Base-by-base conservation (phyloP, 2,888 invertebrate genomes). In the Brenthis ino region DNA sequence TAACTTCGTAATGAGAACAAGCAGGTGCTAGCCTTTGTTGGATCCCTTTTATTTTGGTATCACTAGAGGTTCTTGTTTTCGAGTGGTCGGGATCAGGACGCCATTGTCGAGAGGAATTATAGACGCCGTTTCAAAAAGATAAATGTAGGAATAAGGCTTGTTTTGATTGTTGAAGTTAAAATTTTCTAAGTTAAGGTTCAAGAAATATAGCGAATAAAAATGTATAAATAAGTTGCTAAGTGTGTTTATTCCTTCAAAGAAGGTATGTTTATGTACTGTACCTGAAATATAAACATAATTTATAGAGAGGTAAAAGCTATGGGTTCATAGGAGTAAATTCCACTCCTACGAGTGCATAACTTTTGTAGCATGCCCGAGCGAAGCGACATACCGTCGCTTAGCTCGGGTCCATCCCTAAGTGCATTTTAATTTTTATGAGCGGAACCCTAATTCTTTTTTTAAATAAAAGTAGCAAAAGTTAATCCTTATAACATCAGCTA, bases 1-100 rank as follows among this genome's bases (percentile, higher is more conserved):
- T 68, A 66, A 66, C 55, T 66, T 69, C 51, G 58, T 69, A 64
- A 68, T 66, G 71, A 71, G 69, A 68, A 64, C 33, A 57, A 64
- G 56, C 69, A 68, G 69, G 64, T 69, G 71, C 56, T 55, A 50
- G 54, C 58, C 66, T 66, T 71, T 69, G 66, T 69, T 56, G 60
- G 66, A 64, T 28, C 43, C 54, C 57, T 37, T 43, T 60, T 60
- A 60, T 50, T 60, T 60, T 60, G 50, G 37, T 43, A 28, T 28
- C 8, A 50, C 47, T 47, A 24, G 47, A 47, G 48, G 50, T 60
- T 43, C 37, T 43, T 60, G 57, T 51, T 65, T 65, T 65, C 65
- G 43, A 65, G 65, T 65, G 50, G 58, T 58, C 53, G 54, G 57
- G 66, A 60, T 66, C 60, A 54, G 54, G 54, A 13, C 24, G 58